Percentiles rank a stretch among this genome's conserved stretches.
Evolutionary conservation across 2,113 vertebrate species (phyloP).

Genomic region (Ailuropoda melanoleuca): DNA sequence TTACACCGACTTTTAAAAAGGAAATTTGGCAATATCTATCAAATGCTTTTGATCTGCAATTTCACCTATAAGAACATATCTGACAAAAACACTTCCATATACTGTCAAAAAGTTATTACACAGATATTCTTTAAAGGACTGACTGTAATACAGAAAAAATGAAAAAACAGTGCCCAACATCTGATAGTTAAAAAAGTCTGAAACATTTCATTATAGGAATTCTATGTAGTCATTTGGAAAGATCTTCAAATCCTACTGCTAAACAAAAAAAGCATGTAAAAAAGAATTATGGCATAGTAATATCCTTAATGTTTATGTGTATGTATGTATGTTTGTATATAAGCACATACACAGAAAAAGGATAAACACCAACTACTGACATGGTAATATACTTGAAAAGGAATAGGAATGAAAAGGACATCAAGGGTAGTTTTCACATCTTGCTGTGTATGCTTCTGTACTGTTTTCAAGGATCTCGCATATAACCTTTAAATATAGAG

Average conservation of each 20-base stretch:
- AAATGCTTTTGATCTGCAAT: neutral
- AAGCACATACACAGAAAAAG: neutral
- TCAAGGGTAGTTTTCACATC: neutral
- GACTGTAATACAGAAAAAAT: neutral
- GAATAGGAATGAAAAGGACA: neutral
- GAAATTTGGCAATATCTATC: neutral
- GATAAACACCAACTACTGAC: neutral
- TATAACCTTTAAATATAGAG: neutral
- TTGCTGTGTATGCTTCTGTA: neutral
- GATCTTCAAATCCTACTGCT: neutral
- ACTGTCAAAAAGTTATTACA: neutral
- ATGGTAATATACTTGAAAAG: neutral
- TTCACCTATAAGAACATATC: neutral
- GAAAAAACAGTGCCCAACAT: neutral
- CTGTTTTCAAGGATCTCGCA: neutral
- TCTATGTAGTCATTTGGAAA: neutral
- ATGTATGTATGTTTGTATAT: neutral
- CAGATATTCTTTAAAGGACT: neutral
- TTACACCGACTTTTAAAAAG: neutral
- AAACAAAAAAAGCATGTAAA: neutral
- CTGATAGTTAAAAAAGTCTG: neutral
- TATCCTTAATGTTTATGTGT: neutral
- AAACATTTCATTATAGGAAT: neutral
- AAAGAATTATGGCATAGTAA: neutral
- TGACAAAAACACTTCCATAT: neutral